These are phyloP conservation scores for Trichopoda pennipes DNA, from an alignment of 2,888 invertebrate species.

Conservation along the genomic window DNA sequence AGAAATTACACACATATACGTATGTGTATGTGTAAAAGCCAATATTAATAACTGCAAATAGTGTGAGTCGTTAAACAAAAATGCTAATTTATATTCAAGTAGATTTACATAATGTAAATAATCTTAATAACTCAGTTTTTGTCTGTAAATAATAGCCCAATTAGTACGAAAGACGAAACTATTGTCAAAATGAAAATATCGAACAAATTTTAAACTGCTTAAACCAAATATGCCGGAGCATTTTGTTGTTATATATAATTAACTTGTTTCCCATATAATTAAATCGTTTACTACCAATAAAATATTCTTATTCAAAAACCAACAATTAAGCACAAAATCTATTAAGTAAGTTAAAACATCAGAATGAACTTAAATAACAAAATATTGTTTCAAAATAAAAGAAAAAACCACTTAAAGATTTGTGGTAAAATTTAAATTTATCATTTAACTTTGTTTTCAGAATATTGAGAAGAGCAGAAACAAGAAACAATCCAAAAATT, in stretches of 20 bases:
- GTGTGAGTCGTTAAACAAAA: too few relatives aligned
- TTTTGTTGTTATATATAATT: too few relatives aligned
- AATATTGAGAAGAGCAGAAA: neutral
- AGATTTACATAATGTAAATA: neutral
- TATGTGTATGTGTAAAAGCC: neutral
- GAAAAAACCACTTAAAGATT: neutral
- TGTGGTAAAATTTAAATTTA: constrained; percentile 7
- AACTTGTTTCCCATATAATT: too few relatives aligned
- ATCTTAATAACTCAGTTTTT: neutral
- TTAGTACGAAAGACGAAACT: neutral
- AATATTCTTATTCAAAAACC: too few relatives aligned
- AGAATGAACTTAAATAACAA: neutral
- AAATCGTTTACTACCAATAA: too few relatives aligned
- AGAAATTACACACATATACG: constrained; percentile 2
- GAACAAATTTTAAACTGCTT: neutral
- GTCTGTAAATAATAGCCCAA: neutral
- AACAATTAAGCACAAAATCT: neutral
- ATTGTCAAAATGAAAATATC: neutral
- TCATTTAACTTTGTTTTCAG: neutral
- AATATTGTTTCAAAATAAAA: neutral
- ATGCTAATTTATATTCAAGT: neutral
- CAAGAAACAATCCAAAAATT: neutral
- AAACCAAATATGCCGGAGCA: neutral
- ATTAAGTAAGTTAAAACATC: neutral
- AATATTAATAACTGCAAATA: neutral